Evolutionary conservation across 2,113 vertebrate genomes (phyloP).

Genomic region (Lipotes vexillifer): DNA sequence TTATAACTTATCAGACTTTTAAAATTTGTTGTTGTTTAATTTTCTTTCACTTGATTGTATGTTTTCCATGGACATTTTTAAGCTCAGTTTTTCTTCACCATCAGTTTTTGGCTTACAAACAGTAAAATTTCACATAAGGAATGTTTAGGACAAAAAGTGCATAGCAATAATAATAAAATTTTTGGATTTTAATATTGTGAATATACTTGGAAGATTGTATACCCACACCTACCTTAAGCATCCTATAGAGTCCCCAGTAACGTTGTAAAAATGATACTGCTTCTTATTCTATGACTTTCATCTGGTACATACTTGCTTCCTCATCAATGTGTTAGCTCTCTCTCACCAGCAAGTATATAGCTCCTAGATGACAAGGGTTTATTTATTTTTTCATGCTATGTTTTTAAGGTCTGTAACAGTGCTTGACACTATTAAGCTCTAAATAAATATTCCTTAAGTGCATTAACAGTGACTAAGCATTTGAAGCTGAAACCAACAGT

Average conservation of each 20-base stretch:
- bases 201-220: not conserved
- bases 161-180: not conserved
- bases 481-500: not conserved
- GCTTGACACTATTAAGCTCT: not conserved
- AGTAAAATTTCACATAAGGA: not conserved
- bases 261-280: not conserved
- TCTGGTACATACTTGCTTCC: not conserved
- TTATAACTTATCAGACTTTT: not conserved
- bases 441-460: not conserved
- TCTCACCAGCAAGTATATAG: not conserved
- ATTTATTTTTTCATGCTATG: not conserved
- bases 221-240: not conserved
- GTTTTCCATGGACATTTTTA: not conserved
- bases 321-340: not conserved
- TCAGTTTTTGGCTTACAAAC: not conserved
- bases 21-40: not conserved
- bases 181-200: not conserved
- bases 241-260: not conserved
- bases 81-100: not conserved
- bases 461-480: not conserved
- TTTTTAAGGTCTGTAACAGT: not conserved
- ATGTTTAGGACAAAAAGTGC: not conserved
- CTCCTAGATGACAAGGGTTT: not conserved
- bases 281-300: not conserved
- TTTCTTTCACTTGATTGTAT: not conserved